Percentiles rank a stretch among this genome's conserved stretches.
These are phyloP conservation scores for Vespertilio murinus DNA, from an alignment of 2,797 vertebrate species.

Conservation along the genomic window DNA sequence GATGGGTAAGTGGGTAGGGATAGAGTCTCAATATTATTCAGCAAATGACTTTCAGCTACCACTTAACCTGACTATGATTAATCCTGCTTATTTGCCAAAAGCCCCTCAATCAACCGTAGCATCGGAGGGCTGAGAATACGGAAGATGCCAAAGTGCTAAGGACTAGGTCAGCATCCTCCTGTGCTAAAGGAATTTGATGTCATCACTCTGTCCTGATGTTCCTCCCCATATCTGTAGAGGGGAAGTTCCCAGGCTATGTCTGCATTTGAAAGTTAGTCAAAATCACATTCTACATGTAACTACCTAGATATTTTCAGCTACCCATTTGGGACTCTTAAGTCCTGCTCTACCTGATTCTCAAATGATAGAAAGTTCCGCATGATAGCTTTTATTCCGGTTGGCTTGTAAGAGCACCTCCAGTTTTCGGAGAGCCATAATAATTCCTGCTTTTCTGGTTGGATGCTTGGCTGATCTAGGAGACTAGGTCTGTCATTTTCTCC, in stretches of 20 bases:
- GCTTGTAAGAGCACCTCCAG: not conserved
- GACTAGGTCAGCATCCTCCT: not conserved
- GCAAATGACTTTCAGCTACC: slow-evolving; percentile 47
- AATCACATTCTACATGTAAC: not conserved
- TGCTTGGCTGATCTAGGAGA: slow-evolving; percentile 7
- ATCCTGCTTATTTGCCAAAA: slow-evolving; percentile 59
- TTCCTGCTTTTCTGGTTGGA: not conserved
- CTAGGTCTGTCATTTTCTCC: slow-evolving; percentile 18
- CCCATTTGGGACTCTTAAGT: not conserved
- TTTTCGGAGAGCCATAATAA: slow-evolving; percentile 26
- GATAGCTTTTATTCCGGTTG: not conserved
- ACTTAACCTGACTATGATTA: slow-evolving; percentile 57
- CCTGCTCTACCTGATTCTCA: not conserved
- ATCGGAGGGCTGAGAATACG: not conserved
- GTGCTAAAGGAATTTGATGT: not conserved
- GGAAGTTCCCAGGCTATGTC: not conserved
- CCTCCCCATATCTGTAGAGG: not conserved
- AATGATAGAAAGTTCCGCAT: not conserved
- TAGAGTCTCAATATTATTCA: slow-evolving; percentile 49
- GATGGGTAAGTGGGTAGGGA: not conserved
- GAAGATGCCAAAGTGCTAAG: slow-evolving; percentile 38
- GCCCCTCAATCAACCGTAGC: slow-evolving; percentile 46
- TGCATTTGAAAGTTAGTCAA: not conserved
- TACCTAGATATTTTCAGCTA: not conserved
- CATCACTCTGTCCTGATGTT: not conserved